A percentile compares a stretch with the other conserved stretches of the same genome.
Evolutionary conservation across 2,888 invertebrate species (phyloP).

Genomic region (Drosophila kuntzei): DNA sequence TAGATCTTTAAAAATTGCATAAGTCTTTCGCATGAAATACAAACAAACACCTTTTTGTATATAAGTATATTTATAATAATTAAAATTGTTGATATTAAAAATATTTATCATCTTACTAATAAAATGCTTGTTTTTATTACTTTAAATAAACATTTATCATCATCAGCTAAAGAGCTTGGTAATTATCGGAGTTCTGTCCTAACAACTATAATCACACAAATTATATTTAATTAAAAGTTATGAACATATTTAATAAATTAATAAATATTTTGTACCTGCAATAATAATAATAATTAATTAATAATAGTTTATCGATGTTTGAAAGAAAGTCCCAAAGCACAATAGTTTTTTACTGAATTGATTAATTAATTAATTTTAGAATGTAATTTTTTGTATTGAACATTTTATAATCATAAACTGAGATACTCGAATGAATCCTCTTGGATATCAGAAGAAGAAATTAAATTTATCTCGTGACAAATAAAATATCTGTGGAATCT

Average conservation of each 20-base stretch:
- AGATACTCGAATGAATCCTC: background rate
- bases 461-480: background rate
- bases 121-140: no score
- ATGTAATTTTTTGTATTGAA: background rate
- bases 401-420: background rate
- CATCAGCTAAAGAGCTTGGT: background rate
- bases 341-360: no score
- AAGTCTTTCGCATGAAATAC: background rate
- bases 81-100: background rate
- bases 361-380: no score
- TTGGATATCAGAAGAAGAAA: background rate
- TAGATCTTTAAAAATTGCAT: constrained; percentile 12
- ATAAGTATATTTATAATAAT: no score
- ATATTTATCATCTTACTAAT: background rate
- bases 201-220: background rate
- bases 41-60: background rate
- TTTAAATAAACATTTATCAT: background rate
- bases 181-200: background rate
- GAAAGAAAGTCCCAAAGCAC: no score
- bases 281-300: background rate
- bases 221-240: background rate
- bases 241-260: background rate
- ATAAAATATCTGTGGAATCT: background rate
- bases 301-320: background rate
- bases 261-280: background rate